Evolutionary conservation across 64 coral and sea anemone genomes (phyloP).

Genomic region (Dendronephthya gigantea): DNA sequence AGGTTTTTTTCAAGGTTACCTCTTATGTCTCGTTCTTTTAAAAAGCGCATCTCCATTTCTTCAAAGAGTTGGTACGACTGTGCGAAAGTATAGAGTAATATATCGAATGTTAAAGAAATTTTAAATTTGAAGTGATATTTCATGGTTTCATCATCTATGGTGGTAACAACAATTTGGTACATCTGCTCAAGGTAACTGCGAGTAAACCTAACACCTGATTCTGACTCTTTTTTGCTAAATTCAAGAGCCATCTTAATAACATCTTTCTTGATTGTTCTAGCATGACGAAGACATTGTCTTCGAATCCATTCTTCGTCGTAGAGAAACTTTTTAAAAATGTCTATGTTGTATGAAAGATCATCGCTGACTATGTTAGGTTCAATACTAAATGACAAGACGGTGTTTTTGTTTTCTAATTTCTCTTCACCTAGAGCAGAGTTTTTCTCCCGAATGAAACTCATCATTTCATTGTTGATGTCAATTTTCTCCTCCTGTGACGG

Average conservation of each 20-base stretch:
- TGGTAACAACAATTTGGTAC: not conserved
- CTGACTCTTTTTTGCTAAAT: not conserved
- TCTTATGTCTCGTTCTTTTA: too few relatives aligned
- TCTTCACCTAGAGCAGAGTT: not conserved
- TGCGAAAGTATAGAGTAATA: too few relatives aligned
- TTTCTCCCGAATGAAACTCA: not conserved
- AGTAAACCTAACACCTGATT: not conserved
- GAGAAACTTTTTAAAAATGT: too few relatives aligned
- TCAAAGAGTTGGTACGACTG: too few relatives aligned
- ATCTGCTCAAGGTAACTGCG: not conserved
- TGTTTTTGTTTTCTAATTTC: not conserved
- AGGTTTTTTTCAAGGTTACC: too few relatives aligned
- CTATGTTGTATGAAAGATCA: too few relatives aligned
- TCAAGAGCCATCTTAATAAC: not conserved
- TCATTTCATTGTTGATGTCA: not conserved
- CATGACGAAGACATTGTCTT: not conserved
- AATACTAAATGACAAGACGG: too few relatives aligned
- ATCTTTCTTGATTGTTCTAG: not conserved
- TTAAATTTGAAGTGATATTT: not conserved
- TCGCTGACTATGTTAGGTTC: too few relatives aligned
- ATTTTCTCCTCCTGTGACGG: not conserved
- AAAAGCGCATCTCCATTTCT: too few relatives aligned
- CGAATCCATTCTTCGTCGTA: too few relatives aligned
- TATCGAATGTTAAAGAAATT: not conserved
- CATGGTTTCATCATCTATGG: not conserved